phyloP scores from a whole-genome alignment of 2,888 invertebrate genomes.

The Tinea pellionella region DNA sequence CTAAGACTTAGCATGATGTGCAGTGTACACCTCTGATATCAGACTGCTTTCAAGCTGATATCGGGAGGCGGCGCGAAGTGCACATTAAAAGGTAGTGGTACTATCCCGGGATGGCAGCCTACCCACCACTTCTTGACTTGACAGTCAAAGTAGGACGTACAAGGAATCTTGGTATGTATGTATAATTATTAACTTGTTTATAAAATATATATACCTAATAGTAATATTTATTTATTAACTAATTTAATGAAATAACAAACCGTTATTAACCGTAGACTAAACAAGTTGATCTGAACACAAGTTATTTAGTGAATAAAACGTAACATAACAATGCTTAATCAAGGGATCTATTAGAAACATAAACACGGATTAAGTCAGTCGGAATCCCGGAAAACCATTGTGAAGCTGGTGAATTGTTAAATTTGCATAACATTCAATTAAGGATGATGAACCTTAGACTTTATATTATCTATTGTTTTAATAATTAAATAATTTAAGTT shows the following conservation, averaged over 20 bases:
- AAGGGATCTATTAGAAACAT: slow-evolving; percentile 52
- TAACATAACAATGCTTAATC: slow-evolving; percentile 54
- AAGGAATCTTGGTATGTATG: too few species aligned
- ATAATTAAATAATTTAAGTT: not conserved
- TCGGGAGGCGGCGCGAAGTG: too few species aligned
- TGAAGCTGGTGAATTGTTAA: slow-evolving; percentile 65
- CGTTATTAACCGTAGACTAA: not conserved
- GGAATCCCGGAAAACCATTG: slow-evolving; percentile 62
- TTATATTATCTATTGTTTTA: not conserved
- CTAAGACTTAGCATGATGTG: too few species aligned
- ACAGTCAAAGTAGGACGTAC: too few species aligned
- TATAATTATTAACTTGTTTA: too few species aligned
- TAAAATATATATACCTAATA: too few species aligned
- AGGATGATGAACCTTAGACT: slow-evolving; percentile 41
- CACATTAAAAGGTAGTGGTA: too few species aligned
- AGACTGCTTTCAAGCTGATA: too few species aligned
- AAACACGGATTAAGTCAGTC: slow-evolving; percentile 69
- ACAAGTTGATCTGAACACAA: not conserved
- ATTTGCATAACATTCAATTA: slow-evolving; percentile 71
- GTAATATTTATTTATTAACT: not conserved
- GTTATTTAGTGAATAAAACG: slow-evolving; percentile 46
- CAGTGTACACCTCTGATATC: too few species aligned
- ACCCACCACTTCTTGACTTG: too few species aligned
- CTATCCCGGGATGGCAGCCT: too few species aligned
- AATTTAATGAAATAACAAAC: not conserved